phyloP scores from a whole-genome alignment of 1,140 invertebrate species.

The Yoshiicerus persimilis region DNA sequence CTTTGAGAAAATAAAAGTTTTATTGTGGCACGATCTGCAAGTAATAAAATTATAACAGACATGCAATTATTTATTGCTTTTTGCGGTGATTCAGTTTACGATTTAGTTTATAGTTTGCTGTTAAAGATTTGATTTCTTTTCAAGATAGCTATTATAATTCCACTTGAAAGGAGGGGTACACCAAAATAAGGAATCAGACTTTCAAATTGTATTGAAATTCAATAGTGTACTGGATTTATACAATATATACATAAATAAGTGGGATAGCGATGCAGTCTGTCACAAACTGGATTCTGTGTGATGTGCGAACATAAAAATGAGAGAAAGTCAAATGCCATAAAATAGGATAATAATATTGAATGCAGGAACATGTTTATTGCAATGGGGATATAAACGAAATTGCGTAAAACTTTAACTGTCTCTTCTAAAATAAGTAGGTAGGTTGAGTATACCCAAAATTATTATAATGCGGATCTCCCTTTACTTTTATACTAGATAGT shows the following conservation, averaged over 20 bases:
- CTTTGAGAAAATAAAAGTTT: no score
- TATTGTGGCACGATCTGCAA: no score
- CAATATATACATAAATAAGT: not conserved
- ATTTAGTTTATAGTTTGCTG: not conserved
- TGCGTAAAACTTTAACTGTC: not conserved
- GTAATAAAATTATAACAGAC: no score
- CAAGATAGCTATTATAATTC: not conserved
- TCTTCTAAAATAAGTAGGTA: no score
- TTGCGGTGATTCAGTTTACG: not conserved
- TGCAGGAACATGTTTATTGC: not conserved
- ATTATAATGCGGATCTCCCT: no score
- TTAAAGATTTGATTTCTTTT: not conserved
- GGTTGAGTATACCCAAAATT: no score
- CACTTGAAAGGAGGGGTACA: not conserved
- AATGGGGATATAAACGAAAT: not conserved
- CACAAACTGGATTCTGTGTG: not conserved
- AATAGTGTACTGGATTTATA: no score
- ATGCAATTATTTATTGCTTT: no score
- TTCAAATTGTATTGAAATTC: no score
- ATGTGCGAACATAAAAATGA: not conserved
- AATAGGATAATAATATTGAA: not conserved
- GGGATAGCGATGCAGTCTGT: not conserved
- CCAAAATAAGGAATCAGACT: no score
- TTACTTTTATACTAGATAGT: no score
- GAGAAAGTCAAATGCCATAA: not conserved